Evolutionary conservation across 2,797 vertebrate genomes (phyloP), one percentile per base, ranked within the genome.

Genomic region (Otus scops): DNA sequence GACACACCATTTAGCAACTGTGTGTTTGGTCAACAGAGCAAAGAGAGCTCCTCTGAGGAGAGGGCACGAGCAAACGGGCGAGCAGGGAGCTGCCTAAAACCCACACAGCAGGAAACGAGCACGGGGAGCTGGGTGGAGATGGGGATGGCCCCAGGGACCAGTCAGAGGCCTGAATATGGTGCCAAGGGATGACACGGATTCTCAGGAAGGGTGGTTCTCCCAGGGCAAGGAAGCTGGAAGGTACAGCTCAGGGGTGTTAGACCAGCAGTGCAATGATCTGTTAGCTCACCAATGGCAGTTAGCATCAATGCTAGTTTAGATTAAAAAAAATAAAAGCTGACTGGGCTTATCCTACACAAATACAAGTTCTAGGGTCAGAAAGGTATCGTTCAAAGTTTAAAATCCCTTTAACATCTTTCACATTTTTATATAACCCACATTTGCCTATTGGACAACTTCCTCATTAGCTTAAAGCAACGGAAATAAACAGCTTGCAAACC

Each of bases 51-150:
- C 39, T 47, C n/a, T 6, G 59, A 38, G 67, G 38, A 38, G 53
- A 76, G 39, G 24, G 64, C 48, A 28, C 1, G 0, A 32, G 50
- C 24, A 6, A 32, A 7, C 0, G 3, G 43, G 50, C 2, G 21
- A 69, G 32, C 28, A 18, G 51, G 47, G 51, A 48, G 48, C 63
- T 39, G 68, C 53, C 50, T 21, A 6, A 7, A 26, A 30, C 22
- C 51, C 7, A 7, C 2, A 8, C 48, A 32, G 39, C 32, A 43
- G 41, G 41, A 18, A 43, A 43, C 16, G 8, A 17, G 16, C 3
- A 1, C 51, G 10, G 38, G 20, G 45, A 59, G 26, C 56, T 20
- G 18, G 26, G 23, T 7, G 21, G 21, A 38, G 23, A 23, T 60
- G 3, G 0, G 3, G 8, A 38, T 47, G 47, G 24, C 47, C 65